Base-by-base conservation (phyloP, 2,888 invertebrate genomes). In the Melikaiella ostensackeni region DNA sequence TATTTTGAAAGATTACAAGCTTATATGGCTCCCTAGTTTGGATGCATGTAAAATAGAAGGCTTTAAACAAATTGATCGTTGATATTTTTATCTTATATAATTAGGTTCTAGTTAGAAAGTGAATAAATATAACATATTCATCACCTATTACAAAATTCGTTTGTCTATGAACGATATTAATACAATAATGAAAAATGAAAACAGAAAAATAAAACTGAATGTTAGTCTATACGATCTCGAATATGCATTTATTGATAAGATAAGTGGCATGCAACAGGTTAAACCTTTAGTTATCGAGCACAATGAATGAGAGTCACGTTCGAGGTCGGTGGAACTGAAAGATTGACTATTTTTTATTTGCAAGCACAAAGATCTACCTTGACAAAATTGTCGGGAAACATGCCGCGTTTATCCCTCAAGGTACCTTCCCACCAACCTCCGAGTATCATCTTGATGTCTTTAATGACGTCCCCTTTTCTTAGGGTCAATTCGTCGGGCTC, bases 371-470 rank as follows among this genome's bases (percentile, higher is more conserved):
- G 24, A 77, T 79, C 89, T 82, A 96, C 92, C 84, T 95, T 94
- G 27, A 98, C 98, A 93, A 97, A 98, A 92, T 97, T 98, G 91
- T 98, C 98, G 4, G 98, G 98, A 92, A 98, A 98, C 94, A 98
- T 95, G 86, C 98, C 98, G 80, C 94, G 94, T 87, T 95, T 95
- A 79, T 97, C 97, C 79, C 93, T 93, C 76, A 98, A 92, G 79
- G 95, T 95, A n/a, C 98, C 98, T 91, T 96, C 95, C 96, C 96
- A 97, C 96, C 98, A 98, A 80, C 98, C 98, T 77, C 96, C 97
- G 38, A 95, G 93, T 87, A 95, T 94, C 85, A 95, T 94, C 87
- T 95, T 94, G 75, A 98, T 96, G 89, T 96, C 96, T 83, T 94
- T 95, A 86, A 98, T 95, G 81, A 97, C 93, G 91, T 97, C 97